phyloP scores from a whole-genome alignment of 2,888 invertebrate species.

The Myopa tessellatipennis region DNA sequence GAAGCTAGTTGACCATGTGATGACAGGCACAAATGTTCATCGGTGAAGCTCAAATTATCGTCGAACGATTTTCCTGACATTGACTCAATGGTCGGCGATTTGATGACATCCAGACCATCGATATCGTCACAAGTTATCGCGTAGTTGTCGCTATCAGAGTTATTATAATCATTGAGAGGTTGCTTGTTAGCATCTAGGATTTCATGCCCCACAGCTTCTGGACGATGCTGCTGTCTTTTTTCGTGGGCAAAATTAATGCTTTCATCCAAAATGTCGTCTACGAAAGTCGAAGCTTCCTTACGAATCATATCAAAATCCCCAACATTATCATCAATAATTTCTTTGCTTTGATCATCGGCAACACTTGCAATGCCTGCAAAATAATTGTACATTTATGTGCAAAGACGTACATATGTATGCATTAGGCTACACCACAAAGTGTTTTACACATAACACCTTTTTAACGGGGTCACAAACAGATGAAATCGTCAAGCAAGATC shows the following conservation, averaged over 20 bases:
- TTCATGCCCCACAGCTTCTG: conserved; percentile 50
- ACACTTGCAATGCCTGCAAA: conserved; percentile 48
- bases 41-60: conserved; percentile 66
- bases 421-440: not conserved
- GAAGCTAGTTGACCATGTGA: not conserved
- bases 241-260: conserved; percentile 63
- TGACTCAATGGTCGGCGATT: conserved; percentile 67
- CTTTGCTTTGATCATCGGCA: conserved; percentile 39
- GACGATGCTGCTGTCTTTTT: conserved; percentile 51
- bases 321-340: conserved; percentile 50
- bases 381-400: conserved; percentile 49
- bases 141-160: conserved; percentile 67
- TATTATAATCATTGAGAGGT: conserved; percentile 45
- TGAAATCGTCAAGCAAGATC: not conserved
- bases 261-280: conserved; percentile 66
- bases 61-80: conserved; percentile 68
- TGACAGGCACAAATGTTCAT: conserved; percentile 54
- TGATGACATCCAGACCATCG: conserved; percentile 65
- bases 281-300: conserved; percentile 65
- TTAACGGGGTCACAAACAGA: not conserved
- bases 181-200: conserved; percentile 35
- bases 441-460: not conserved
- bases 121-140: conserved; percentile 67
- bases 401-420: conserved; percentile 1
- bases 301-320: conserved; percentile 57